phyloP scores from a whole-genome alignment of 1,140 invertebrate species.

The Drosophila ambigua region DNA sequence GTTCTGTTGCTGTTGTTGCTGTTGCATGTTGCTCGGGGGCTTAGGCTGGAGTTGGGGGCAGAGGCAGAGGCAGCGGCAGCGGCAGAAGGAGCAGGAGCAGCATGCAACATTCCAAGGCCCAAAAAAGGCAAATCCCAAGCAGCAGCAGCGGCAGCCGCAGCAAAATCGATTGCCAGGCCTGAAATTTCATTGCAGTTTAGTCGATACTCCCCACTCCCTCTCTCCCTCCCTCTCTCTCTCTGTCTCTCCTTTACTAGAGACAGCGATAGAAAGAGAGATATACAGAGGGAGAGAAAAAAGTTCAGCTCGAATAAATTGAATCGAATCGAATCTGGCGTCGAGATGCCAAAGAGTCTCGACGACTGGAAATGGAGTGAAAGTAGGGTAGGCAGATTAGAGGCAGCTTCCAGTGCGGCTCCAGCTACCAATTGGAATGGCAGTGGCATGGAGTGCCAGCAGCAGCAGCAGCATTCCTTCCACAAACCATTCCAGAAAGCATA shows the following conservation, averaged over 20 bases:
- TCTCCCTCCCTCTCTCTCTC: neutral
- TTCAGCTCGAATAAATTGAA: conserved; percentile 78
- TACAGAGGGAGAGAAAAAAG: conserved; percentile 54
- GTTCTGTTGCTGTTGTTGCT: conserved; percentile 31
- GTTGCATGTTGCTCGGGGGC: conserved; percentile 38
- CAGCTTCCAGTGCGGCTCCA: conserved; percentile 21
- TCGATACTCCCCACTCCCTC: conserved; percentile 9
- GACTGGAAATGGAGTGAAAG: conserved; percentile 81
- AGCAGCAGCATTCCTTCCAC: conserved; percentile 2
- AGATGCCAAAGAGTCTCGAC: conserved; percentile 54
- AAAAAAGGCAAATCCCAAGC: conserved; percentile 77
- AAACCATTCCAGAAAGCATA: neutral
- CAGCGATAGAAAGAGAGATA: too few relatives aligned
- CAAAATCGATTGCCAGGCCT: conserved; percentile 53
- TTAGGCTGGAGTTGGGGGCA: conserved; percentile 25
- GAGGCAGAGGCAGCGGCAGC: conserved; percentile 4
- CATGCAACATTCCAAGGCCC: conserved; percentile 73
- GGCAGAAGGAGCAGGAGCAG: conserved; percentile 14
- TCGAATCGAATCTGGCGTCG: conserved; percentile 67
- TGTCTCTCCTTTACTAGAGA: neutral
- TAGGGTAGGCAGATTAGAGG: conserved; percentile 79
- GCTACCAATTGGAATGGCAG: conserved; percentile 11
- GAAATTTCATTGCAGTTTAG: conserved; percentile 74
- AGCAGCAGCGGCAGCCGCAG: conserved; percentile 28
- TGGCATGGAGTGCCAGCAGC: too few relatives aligned